These are phyloP conservation scores for Fundulus diaphanus DNA, from an alignment of 2,797 vertebrate species.

Conservation along the genomic window DNA sequence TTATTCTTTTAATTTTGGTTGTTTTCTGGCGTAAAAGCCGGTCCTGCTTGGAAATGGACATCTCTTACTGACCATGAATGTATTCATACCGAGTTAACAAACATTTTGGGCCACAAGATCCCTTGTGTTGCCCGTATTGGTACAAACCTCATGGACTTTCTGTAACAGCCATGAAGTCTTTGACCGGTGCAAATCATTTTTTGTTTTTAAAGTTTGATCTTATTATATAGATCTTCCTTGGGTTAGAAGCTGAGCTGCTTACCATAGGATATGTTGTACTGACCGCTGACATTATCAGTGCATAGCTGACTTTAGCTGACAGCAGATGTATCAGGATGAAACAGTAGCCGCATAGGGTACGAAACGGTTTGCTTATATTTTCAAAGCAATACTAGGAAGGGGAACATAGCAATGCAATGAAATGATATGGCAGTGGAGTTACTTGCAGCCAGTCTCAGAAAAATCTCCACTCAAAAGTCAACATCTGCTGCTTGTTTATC, in stretches of 20 bases:
- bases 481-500: slow-evolving; percentile 3
- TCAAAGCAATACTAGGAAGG: background rate
- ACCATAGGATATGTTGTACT: background rate
- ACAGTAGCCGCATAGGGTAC: background rate
- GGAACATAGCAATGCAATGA: background rate
- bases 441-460: background rate
- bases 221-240: background rate
- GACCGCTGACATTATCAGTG: background rate
- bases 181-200: background rate
- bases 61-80: background rate
- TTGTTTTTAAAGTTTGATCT: background rate
- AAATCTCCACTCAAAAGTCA: background rate
- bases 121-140: background rate
- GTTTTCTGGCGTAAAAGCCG: background rate
- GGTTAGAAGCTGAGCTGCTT: background rate
- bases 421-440: background rate
- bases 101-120: background rate
- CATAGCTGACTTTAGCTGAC: background rate
- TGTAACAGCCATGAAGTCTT: background rate
- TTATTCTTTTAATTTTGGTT: background rate
- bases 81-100: background rate
- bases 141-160: background rate
- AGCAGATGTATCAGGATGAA: background rate
- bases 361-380: background rate
- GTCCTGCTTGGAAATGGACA: background rate